phyloP scores from a whole-genome alignment of 2,888 invertebrate species.

The Tyria jacobaeae region DNA sequence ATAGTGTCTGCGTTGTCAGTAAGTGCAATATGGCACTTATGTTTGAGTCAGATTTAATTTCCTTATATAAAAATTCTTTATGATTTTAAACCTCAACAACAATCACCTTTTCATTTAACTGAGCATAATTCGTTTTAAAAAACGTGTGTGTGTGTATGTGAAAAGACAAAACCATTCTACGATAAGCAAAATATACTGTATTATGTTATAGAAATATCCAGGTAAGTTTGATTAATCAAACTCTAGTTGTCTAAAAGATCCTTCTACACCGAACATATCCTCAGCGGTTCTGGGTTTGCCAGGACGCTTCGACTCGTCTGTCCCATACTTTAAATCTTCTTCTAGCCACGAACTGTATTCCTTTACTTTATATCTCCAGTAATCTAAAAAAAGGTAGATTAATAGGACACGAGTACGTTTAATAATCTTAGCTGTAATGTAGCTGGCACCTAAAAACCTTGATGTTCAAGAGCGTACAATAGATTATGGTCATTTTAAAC shows the following conservation, averaged over 20 bases:
- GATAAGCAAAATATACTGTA: not conserved
- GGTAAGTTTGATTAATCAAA: conserved; percentile 4
- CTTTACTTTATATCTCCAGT: conserved; percentile 77
- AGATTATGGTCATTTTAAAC: too few relatives aligned
- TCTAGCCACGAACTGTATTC: conserved; percentile 82
- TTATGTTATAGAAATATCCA: not conserved
- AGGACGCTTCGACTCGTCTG: conserved; percentile 85
- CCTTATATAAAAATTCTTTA: too few relatives aligned
- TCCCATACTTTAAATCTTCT: conserved; percentile 80
- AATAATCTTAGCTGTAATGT: not conserved
- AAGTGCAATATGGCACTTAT: too few relatives aligned
- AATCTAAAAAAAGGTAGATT: conserved; percentile 52
- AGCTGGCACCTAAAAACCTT: too few relatives aligned
- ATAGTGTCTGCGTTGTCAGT: too few relatives aligned
- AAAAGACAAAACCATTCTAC: too few relatives aligned
- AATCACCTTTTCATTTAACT: too few relatives aligned
- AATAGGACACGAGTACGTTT: not conserved
- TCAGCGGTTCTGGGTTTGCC: conserved; percentile 85
- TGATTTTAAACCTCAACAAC: too few relatives aligned
- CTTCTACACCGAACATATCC: conserved; percentile 85
- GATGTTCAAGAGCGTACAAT: too few relatives aligned
- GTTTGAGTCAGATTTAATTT: too few relatives aligned
- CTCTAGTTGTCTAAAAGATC: conserved; percentile 66
- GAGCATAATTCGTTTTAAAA: too few relatives aligned
- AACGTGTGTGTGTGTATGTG: too few relatives aligned